Base-by-base conservation (phyloP, 2,113 vertebrate species). In the Antigone vipio region DNA sequence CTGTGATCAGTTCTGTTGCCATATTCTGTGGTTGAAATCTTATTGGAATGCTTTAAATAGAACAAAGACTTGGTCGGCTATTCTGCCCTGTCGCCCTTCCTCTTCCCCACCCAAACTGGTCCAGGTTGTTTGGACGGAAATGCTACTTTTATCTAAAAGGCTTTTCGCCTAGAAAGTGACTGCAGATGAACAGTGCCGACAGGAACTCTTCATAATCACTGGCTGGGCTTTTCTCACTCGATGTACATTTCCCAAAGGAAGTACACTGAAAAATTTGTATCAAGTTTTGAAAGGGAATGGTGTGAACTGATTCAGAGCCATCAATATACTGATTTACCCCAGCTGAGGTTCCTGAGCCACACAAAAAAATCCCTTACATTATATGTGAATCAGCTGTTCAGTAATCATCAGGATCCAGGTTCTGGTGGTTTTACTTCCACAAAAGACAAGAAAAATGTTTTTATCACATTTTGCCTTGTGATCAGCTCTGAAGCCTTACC, bases 21-120 rank as follows among this genome's bases (percentile, higher is more conserved):
- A 2, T 90, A 59, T 74, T 96, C 66, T 75, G 81, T 78, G 91
- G 69, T 7, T 95, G 87, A 92, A 93, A 78, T 82, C 74, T 92
- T 83, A 79, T 68, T 71, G 84, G 53, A 91, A 73, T 76, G 45
- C 73, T 95, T 97, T 92, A 93, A 91, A 84, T 72, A 94, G 94
- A 95, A 89, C 83, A 95, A 94, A 93, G 92, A 77, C 35, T 79
- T 42, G 7, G 32, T 87, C 2, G 1, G 62, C 66, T 62, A 8
- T 92, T 88, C 77, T 85, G 45, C 74, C 62, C 55, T 2, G 0
- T 78, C 3, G 4, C 69, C 64, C 30, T 94, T 91, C 76, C 77
- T 68, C 30, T 91, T 91, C 88, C 53, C 24, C 14, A 87, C 27
- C 40, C 47, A n/a, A 55, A 85, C 22, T 45, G 30, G 47, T 85